Evolutionary conservation across 2,888 invertebrate genomes (phyloP).

Genomic region (Notodonta ziczac): DNA sequence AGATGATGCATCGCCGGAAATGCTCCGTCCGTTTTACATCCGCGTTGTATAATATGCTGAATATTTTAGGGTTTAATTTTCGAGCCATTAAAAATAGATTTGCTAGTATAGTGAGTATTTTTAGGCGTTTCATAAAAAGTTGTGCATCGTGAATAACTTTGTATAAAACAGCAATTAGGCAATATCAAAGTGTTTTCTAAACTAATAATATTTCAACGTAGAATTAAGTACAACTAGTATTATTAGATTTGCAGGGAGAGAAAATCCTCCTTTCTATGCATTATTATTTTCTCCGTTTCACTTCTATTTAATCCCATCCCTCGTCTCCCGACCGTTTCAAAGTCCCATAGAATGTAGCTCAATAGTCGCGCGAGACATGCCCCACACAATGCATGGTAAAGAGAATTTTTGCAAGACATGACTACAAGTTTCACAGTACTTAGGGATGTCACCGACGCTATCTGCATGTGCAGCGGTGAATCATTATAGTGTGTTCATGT

Average conservation of each 20-base stretch:
- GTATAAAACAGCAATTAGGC: too few species aligned
- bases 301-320: background rate
- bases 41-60: constrained; percentile 10
- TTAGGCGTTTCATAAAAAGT: too few species aligned
- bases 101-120: background rate
- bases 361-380: background rate
- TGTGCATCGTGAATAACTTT: too few species aligned
- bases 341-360: constrained; percentile 1
- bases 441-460: background rate
- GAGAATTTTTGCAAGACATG: constrained; percentile 22
- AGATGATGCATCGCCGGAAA: constrained; percentile 37
- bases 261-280: too few species aligned
- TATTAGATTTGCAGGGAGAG: too few species aligned
- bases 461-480: background rate
- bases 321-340: background rate
- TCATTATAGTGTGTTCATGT: background rate
- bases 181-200: too few species aligned
- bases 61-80: background rate
- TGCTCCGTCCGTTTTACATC: constrained; percentile 17
- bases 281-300: background rate
- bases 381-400: background rate
- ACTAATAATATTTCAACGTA: too few species aligned
- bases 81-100: background rate
- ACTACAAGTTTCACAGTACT: constrained; percentile 15
- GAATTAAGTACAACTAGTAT: too few species aligned